Conservation (phyloP, 30 jellyfish, hydroid and myxozoan species). For the Aurelia sp. region DNA sequence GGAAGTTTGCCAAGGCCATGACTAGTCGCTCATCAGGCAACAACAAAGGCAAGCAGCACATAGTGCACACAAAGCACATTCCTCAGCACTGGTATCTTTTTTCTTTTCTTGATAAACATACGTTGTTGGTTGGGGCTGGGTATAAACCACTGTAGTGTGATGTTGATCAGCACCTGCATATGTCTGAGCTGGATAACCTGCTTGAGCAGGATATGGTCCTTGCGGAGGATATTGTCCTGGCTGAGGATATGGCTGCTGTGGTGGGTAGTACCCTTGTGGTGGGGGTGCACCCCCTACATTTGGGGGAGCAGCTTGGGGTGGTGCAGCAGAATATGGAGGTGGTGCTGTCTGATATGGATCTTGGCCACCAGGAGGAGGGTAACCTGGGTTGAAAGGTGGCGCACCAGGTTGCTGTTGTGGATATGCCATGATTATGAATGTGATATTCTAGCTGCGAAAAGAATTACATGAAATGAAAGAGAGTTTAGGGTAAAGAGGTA, state of each 20-base stretch:
- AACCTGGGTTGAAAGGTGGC: background rate
- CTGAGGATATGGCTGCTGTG: constrained; percentile 44
- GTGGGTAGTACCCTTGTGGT: constrained; percentile 47
- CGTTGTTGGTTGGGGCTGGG: constrained; percentile 83
- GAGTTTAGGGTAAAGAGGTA: background rate
- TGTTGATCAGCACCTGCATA: constrained; percentile 41
- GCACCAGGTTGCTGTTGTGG: constrained; percentile 65
- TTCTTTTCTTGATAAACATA: constrained; percentile 72
- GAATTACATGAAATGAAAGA: background rate
- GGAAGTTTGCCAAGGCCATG: too few species aligned
- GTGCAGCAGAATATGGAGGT: constrained; percentile 56
- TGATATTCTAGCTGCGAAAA: background rate
- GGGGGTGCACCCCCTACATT: constrained; percentile 51
- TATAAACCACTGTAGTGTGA: constrained; percentile 60
- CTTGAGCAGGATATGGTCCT: constrained; percentile 59
- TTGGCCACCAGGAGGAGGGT: constrained; percentile 5
- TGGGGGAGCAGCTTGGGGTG: constrained; percentile 70
- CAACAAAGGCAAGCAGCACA: constrained; percentile 97
- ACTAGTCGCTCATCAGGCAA: constrained; percentile 81
- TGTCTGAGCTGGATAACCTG: constrained; percentile 55
- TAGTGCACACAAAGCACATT: constrained; percentile 95
- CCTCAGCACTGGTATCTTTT: constrained; percentile 89
- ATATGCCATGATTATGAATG: constrained; percentile 45
- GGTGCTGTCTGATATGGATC: constrained; percentile 40
- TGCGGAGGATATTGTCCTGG: constrained; percentile 51